A percentile compares a stretch with the other conserved stretches of the same genome.
phyloP scores from a whole-genome alignment of 2,797 vertebrate species.

The Rachycentron canadum region DNA sequence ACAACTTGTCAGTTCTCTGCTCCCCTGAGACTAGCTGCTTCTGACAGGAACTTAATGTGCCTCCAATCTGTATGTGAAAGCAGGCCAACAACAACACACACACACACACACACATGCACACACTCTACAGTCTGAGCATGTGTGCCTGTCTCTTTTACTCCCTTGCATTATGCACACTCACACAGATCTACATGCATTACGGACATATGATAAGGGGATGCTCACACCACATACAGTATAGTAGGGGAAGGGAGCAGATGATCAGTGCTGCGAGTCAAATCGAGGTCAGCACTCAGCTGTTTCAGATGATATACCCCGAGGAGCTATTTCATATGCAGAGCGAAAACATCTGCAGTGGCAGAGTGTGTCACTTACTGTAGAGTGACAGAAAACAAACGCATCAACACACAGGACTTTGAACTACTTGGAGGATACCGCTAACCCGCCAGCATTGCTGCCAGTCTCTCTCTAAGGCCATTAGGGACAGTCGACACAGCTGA shows the following conservation, averaged over 20 bases:
- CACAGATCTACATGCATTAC: conserved; percentile 21
- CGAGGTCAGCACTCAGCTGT: conserved; percentile 70
- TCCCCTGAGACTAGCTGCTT: conserved; percentile 52
- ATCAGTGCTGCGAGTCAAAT: conserved; percentile 53
- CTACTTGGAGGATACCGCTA: conserved; percentile 37
- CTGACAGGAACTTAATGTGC: conserved; percentile 62
- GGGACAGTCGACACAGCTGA: conserved; percentile 35
- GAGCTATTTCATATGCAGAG: conserved; percentile 51
- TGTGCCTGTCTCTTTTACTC: conserved; percentile 23
- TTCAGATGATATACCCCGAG: conserved; percentile 60
- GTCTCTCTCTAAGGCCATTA: conserved; percentile 56
- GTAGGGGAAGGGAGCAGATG: conserved; percentile 44
- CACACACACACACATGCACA: conserved; percentile 34
- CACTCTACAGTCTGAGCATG: conserved; percentile 36
- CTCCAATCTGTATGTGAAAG: conserved; percentile 61
- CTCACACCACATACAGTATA: conserved; percentile 9
- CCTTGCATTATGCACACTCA: neutral
- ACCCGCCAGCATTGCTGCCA: conserved; percentile 32
- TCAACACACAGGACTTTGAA: neutral
- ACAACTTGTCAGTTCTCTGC: conserved; percentile 31
- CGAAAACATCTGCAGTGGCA: conserved; percentile 66
- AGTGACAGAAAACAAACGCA: conserved; percentile 30
- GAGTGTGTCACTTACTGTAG: conserved; percentile 52
- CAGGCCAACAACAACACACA: conserved; percentile 37
- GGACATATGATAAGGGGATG: conserved; percentile 22